Percentiles rank a stretch among this genome's conserved stretches.
These are phyloP conservation scores for Botia kubotai DNA, from an alignment of 2,797 vertebrate species.

Conservation along the genomic window DNA sequence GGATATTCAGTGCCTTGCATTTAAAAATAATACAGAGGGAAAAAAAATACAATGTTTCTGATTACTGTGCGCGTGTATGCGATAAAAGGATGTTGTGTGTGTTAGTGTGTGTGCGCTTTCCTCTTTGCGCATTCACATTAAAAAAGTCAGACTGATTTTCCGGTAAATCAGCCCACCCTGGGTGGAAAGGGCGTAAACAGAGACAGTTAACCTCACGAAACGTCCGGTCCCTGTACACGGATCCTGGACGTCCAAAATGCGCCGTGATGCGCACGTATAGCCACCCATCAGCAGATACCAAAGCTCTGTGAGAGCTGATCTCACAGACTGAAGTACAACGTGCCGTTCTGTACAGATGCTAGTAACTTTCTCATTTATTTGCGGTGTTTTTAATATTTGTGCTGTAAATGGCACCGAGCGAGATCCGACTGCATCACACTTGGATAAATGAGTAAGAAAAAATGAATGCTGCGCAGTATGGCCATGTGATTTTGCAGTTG, in stretches of 20 bases:
- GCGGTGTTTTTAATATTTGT: background rate
- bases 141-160: conserved; percentile 8
- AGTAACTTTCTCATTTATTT: background rate
- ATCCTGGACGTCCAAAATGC: background rate
- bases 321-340: background rate
- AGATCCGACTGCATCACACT: background rate
- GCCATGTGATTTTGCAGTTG: background rate
- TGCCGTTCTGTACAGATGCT: too few relatives aligned
- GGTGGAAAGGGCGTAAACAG: conserved; percentile 9
- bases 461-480: background rate
- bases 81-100: background rate
- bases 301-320: background rate
- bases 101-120: background rate
- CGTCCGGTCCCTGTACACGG: background rate
- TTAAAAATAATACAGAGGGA: background rate
- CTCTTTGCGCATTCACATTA: conserved; percentile 4
- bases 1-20: background rate
- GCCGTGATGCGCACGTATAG: background rate
- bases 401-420: conserved; percentile 4
- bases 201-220: background rate
- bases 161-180: conserved; percentile 9
- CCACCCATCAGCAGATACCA: background rate
- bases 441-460: background rate
- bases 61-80: conserved; percentile 6
- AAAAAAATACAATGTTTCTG: conserved; percentile 7